A percentile compares a stretch with the other conserved stretches of the same genome.
Evolutionary conservation across 2,113 vertebrate genomes (phyloP).

Genomic region (Chaenocephalus aceratus): DNA sequence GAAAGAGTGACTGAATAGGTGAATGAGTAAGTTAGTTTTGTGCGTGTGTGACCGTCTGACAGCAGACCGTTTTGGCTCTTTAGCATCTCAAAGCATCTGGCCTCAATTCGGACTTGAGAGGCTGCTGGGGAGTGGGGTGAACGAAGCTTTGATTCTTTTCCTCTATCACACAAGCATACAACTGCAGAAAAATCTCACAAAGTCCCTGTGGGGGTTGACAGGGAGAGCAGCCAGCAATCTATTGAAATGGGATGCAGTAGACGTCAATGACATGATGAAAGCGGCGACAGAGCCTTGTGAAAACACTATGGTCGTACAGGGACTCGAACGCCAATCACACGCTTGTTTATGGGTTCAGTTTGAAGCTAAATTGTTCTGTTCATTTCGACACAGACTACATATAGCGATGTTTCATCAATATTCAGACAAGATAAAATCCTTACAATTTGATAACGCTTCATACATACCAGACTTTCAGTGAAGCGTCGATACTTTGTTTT

Average conservation of each 20-base stretch:
- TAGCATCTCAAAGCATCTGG: conserved; percentile 83
- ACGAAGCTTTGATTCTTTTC: background rate
- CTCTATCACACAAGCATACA: conserved; percentile 26
- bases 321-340: conserved; percentile 62
- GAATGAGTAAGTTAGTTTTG: conserved; percentile 51
- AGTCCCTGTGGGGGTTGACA: conserved; percentile 54
- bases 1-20: conserved; percentile 53
- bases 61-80: conserved; percentile 69
- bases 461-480: background rate
- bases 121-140: conserved; percentile 43
- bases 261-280: conserved; percentile 45
- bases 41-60: conserved; percentile 48
- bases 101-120: conserved; percentile 70
- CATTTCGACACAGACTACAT: background rate
- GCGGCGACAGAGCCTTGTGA: conserved; percentile 34
- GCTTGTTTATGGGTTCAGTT: conserved; percentile 25
- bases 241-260: conserved; percentile 41
- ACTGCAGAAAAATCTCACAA: conserved; percentile 36
- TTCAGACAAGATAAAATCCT: conserved; percentile 12
- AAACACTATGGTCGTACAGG: conserved; percentile 55
- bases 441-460: background rate
- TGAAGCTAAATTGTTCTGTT: conserved; percentile 3
- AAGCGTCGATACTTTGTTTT: background rate
- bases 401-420: conserved; percentile 3
- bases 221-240: conserved; percentile 61